Conservation (phyloP, 2,888 invertebrate genomes). For the Horisme vitalbata region DNA sequence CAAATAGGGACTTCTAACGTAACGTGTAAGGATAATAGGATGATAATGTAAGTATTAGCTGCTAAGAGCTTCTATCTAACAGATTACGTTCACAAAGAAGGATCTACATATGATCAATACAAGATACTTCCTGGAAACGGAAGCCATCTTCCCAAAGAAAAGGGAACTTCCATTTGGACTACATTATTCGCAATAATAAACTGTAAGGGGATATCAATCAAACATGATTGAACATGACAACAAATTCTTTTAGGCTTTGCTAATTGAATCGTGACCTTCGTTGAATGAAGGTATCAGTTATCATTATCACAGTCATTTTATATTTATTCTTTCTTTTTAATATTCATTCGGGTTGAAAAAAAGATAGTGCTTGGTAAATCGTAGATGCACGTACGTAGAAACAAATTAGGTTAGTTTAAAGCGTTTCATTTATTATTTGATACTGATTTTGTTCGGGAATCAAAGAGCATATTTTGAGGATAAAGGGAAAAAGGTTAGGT, state of each 20-base stretch:
- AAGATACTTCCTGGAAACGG: background rate
- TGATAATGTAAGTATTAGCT: constrained; percentile 27
- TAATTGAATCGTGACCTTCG: constrained; percentile 4
- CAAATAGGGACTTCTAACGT: too few relatives aligned
- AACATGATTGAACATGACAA: too few relatives aligned
- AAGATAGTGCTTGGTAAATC: too few relatives aligned
- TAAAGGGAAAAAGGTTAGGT: too few relatives aligned
- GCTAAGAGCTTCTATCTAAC: constrained; percentile 24
- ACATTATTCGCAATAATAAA: constrained; percentile 1
- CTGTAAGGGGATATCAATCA: too few relatives aligned
- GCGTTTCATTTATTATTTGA: too few relatives aligned
- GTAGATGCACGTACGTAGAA: too few relatives aligned
- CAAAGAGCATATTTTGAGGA: too few relatives aligned
- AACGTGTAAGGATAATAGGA: constrained; percentile 28
- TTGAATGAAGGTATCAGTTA: background rate
- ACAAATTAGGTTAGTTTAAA: too few relatives aligned
- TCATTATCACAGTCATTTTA: background rate
- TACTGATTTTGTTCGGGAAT: too few relatives aligned
- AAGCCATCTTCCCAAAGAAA: background rate
- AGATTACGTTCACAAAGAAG: constrained; percentile 23
- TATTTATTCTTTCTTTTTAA: constrained; percentile 14
- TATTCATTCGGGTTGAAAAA: constrained; percentile 19
- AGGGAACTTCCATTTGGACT: background rate
- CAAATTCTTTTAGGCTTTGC: background rate
- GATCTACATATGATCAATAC: constrained; percentile 7